Conservation (phyloP, 2,797 vertebrate species). For the Vireo griseus region DNA sequence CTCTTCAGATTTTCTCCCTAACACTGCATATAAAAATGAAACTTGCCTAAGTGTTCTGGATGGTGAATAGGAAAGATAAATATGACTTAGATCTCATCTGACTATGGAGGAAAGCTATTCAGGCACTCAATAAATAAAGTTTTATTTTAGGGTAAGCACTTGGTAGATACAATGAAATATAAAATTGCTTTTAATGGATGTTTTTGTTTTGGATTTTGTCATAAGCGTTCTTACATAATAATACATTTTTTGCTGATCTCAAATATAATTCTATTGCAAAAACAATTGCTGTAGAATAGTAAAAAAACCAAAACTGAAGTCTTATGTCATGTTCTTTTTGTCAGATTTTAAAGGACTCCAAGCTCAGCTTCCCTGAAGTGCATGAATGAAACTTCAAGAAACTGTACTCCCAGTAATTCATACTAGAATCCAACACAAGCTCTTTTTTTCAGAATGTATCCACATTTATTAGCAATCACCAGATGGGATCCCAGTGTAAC, state of each 20-base stretch:
- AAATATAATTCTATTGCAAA: not conserved
- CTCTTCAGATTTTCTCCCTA: not conserved
- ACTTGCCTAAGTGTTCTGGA: not conserved
- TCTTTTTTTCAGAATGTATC: not conserved
- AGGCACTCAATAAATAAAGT: not conserved
- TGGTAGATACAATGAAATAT: not conserved
- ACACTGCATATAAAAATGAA: not conserved
- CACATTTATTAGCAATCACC: slow-evolving; percentile 58
- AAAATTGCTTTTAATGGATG: not conserved
- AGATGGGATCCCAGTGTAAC: slow-evolving; percentile 62
- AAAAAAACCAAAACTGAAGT: not conserved
- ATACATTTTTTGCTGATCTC: not conserved
- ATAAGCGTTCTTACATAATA: not conserved
- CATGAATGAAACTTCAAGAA: slow-evolving; percentile 19
- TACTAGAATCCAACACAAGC: slow-evolving; percentile 6
- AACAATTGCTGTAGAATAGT: not conserved
- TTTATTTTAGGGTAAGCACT: not conserved
- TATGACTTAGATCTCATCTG: not conserved
- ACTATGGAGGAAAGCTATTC: not conserved
- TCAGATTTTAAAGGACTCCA: not conserved
- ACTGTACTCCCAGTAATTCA: not conserved
- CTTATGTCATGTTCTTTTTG: not conserved
- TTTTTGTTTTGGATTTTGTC: not conserved
- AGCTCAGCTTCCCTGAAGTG: not conserved
- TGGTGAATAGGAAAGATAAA: not conserved